Base-by-base conservation (phyloP, 2,797 vertebrate genomes). In the Ctenosaura bakeri region DNA sequence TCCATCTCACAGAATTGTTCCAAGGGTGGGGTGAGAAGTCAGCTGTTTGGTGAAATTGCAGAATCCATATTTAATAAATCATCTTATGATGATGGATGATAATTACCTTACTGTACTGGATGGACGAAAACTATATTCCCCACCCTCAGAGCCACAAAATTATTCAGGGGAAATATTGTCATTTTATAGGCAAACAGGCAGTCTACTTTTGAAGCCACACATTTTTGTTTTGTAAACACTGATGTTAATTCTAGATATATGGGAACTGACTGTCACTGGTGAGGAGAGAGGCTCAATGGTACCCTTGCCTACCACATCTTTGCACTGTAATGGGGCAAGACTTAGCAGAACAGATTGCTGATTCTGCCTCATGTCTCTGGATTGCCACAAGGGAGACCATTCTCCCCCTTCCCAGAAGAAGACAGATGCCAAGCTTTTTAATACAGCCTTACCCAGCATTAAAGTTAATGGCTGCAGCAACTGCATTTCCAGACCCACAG, bases 401-500 rank as follows among this genome's bases (percentile, higher is more conserved):
- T 16, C n/a, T 52, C 29, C 5, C 10, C 26, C 24, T 32, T 26
- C 62, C 32, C 32, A 38, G 35, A 35, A 13, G 26, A 10, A 29
- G 2, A 35, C 2, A 35, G 71, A 24, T 14, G 7, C 2, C 20
- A 42, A 77, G 38, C 22, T 18, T 22, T 18, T 20, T 29, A 0
- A 32, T 29, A 9, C 13, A 38, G 46, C n/a, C 90, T 93, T 96
- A 98, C 98, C 98, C 98, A 85, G 98, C 98, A 7, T 98, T 94
- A 94, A 97, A 98, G 96, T 99, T 99, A 94, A 99, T 93, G 1
- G 98, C 98, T 87, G 98, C 98, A 69, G 98, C 98, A 89, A 99
- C 95, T 0, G 98, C 98, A 35, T 99, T 99, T 90, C 98, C 98
- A 0, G 98, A 99, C 85, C 98, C 98, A 59, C 98, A 98, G 62